Evolutionary conservation across 92 coral and sea anemone genomes (phyloP).

Genomic region (Muricea muricata): DNA sequence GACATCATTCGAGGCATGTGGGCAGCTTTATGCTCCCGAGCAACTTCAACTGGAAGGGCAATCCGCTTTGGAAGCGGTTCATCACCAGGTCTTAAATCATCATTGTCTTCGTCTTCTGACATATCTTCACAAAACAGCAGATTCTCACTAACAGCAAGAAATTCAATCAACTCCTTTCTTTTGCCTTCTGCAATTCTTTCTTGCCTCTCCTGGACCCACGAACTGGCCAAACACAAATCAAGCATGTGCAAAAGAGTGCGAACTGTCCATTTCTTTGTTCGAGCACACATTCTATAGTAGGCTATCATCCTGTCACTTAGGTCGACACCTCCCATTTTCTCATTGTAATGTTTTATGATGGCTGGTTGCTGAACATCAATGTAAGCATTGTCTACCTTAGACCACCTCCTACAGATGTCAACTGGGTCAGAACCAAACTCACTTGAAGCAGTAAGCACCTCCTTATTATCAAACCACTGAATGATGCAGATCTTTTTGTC

Average conservation of each 20-base stretch:
- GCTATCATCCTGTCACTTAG: background rate
- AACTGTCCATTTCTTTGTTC: background rate
- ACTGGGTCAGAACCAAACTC: background rate
- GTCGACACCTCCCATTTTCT: constrained; percentile 4
- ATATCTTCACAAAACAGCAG: background rate
- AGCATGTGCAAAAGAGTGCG: background rate
- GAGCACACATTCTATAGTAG: background rate
- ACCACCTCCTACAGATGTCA: background rate
- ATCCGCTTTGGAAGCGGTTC: background rate
- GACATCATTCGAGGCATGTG: background rate
- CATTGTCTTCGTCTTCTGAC: background rate
- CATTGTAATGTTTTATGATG: background rate
- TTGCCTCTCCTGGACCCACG: background rate
- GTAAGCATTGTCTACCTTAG: background rate
- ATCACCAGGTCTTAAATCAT: background rate
- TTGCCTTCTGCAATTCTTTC: background rate
- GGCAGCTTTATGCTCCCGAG: background rate
- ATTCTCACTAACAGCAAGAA: background rate
- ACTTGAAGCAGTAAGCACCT: background rate
- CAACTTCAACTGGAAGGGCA: constrained; percentile 5
- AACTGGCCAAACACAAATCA: background rate
- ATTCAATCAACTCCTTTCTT: background rate
- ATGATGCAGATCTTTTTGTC: background rate
- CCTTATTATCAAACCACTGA: background rate
- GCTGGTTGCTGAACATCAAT: background rate